A percentile compares a stretch with the other conserved stretches of the same genome.
Conservation (phyloP, 2,113 vertebrate species). For the Electrona antarctica region DNA sequence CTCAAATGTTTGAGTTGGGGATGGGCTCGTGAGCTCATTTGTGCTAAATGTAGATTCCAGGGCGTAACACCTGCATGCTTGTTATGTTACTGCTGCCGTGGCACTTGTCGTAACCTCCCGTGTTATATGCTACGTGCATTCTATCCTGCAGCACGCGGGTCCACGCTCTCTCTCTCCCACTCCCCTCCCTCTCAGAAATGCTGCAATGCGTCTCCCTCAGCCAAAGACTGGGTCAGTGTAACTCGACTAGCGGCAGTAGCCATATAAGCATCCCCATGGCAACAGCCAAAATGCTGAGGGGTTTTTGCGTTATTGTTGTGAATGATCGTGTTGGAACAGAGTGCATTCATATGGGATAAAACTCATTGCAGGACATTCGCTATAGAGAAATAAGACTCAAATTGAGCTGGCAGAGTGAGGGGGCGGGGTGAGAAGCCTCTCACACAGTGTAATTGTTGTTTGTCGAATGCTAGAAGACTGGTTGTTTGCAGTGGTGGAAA, state of each 20-base stretch:
- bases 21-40: conserved; percentile 35
- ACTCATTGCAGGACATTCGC: conserved; percentile 1
- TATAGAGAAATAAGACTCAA: background rate
- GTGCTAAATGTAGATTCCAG: conserved; percentile 61
- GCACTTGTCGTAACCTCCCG: conserved; percentile 34
- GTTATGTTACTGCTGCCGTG: conserved; percentile 27
- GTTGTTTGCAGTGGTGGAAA: background rate
- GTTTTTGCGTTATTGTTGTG: conserved; percentile 48
- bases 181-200: conserved; percentile 76
- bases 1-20: conserved; percentile 23
- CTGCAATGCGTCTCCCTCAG: conserved; percentile 83
- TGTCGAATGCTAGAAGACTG: conserved; percentile 2
- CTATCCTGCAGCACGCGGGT: conserved; percentile 45
- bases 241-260: conserved; percentile 69
- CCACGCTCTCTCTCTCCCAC: background rate
- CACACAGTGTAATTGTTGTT: background rate
- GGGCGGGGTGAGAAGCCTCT: conserved; percentile 4
- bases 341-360: conserved; percentile 35
- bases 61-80: conserved; percentile 39
- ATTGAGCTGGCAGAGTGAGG: background rate
- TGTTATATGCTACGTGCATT: conserved; percentile 46
- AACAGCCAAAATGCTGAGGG: conserved; percentile 59
- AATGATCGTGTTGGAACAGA: conserved; percentile 24
- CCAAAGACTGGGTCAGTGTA: conserved; percentile 80
- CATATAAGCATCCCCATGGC: conserved; percentile 14